A percentile compares a stretch with the other conserved stretches of the same genome.
These are phyloP conservation scores for Acanthopleura granulata DNA, from an alignment of 2,888 invertebrate genomes.

Conservation along the genomic window DNA sequence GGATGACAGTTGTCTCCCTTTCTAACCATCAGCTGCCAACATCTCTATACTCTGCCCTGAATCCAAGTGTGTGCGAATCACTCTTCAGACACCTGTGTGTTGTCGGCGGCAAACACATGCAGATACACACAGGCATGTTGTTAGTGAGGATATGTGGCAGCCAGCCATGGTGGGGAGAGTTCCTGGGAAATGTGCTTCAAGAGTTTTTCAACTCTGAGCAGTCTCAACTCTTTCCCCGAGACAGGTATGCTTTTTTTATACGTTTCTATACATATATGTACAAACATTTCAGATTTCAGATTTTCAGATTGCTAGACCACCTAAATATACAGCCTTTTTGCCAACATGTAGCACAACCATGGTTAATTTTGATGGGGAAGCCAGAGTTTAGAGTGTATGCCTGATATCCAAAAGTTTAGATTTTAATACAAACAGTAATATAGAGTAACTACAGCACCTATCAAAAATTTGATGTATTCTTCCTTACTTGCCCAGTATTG, in stretches of 20 bases:
- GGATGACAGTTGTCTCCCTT: conserved; percentile 54
- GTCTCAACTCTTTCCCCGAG: conserved; percentile 85
- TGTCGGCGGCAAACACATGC: conserved; percentile 76
- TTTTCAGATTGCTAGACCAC: too few relatives aligned
- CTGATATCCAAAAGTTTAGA: too few relatives aligned
- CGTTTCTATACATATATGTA: too few relatives aligned
- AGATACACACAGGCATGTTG: conserved; percentile 74
- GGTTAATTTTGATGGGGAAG: too few relatives aligned
- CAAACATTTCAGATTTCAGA: too few relatives aligned
- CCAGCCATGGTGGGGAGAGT: conserved; percentile 90
- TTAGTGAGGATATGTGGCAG: conserved; percentile 83
- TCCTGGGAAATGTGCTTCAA: conserved; percentile 85
- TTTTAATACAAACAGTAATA: too few relatives aligned
- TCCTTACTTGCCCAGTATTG: too few relatives aligned
- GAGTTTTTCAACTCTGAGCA: conserved; percentile 84
- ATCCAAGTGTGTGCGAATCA: conserved; percentile 70
- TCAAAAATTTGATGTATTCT: too few relatives aligned
- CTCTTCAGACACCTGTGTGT: conserved; percentile 83
- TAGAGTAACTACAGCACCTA: too few relatives aligned
- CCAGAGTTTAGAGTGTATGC: too few relatives aligned
- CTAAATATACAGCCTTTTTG: too few relatives aligned
- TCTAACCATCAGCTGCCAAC: conserved; percentile 69
- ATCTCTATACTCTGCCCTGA: conserved; percentile 58
- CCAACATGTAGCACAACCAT: too few relatives aligned
- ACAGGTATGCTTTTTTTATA: conserved; percentile 82